Evolutionary conservation across 2,888 invertebrate genomes (phyloP), one percentile per base, ranked within the genome.

Genomic region (Caenorhabditis sulstoni): DNA sequence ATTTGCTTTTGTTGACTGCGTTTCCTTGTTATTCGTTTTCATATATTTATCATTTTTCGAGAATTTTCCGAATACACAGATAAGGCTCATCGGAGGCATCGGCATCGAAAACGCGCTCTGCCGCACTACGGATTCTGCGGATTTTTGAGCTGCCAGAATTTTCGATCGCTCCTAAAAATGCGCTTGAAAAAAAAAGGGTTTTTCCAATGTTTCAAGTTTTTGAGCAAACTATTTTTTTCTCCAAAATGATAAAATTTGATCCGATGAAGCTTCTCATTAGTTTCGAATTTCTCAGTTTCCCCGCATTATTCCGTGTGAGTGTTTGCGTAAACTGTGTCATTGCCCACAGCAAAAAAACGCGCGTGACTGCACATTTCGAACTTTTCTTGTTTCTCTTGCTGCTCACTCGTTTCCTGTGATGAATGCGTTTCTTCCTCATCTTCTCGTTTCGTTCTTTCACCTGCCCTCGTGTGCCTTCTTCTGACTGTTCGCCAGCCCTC

Each of bases 361-460:
- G 71, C 71, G 71, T 71, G 71, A 71, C 62, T 57, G 41, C 64
- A 57, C 39, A 71, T 71, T 71, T 71, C 39, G 62, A 64, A 71
- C 55, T 14, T 57, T n/a, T 14, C 35, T 8, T 18, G 55, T 12
- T 49, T 37, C 65, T n/a, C 53, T 50, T 50, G 49, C 14, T 14
- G 18, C 39, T 35, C 20, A n/a, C 22, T 23, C 14, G 4, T 22
- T 57, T 47, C 39, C n/a, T 22, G n/a, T 20, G 3, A 22, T 29
- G 3, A 18, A 18, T 16, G 16, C 47, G 23, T 47, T 47, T 22
- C 20, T 16, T 18, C 23, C 16, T 9, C 7, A 5, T 37, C 29
- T 16, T 49, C 16, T 29, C 18, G 1, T 23, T 23, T n/a, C 14
- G 14, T 1, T 52, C 22, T 8, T 47, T 18, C 47, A 47, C 20